Percentiles rank a stretch among this genome's conserved stretches.
Conservation (phyloP, 2,888 invertebrate genomes). For the Thera obeliscata region DNA sequence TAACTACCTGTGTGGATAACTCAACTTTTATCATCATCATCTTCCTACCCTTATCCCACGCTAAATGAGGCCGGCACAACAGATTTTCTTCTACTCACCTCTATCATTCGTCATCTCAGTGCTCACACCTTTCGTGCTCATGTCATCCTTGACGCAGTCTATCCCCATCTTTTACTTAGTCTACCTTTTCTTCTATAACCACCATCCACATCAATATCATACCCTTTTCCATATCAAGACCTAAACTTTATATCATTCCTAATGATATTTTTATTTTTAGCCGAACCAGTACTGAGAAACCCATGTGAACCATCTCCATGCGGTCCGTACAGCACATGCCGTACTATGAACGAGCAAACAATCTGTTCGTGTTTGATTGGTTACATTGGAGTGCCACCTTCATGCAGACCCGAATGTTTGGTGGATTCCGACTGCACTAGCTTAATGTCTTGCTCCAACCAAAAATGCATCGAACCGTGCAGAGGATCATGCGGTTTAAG, state of each 20-base stretch:
- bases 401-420: slow-evolving; percentile 93
- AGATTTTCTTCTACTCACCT: no score
- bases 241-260: not conserved
- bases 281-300: slow-evolving; percentile 58
- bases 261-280: slow-evolving; percentile 48
- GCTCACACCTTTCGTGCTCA: no score
- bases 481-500: slow-evolving; percentile 91
- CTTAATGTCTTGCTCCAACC: slow-evolving; percentile 90
- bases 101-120: no score
- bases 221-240: not conserved
- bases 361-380: slow-evolving; percentile 91
- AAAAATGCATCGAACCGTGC: slow-evolving; percentile 92
- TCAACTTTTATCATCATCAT: no score
- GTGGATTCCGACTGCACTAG: slow-evolving; percentile 92
- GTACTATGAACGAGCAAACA: slow-evolving; percentile 81
- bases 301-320: slow-evolving; percentile 90
- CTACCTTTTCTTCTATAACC: no score
- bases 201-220: no score
- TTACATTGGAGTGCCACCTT: slow-evolving; percentile 89
- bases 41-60: no score
- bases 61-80: no score
- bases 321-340: slow-evolving; percentile 90
- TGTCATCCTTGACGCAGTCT: no score
- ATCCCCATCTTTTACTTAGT: no score
- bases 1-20: not conserved